Percentiles rank a stretch among this genome's conserved stretches.
phyloP scores from a whole-genome alignment of 2,113 vertebrate species.

The Arothron firmamentum region DNA sequence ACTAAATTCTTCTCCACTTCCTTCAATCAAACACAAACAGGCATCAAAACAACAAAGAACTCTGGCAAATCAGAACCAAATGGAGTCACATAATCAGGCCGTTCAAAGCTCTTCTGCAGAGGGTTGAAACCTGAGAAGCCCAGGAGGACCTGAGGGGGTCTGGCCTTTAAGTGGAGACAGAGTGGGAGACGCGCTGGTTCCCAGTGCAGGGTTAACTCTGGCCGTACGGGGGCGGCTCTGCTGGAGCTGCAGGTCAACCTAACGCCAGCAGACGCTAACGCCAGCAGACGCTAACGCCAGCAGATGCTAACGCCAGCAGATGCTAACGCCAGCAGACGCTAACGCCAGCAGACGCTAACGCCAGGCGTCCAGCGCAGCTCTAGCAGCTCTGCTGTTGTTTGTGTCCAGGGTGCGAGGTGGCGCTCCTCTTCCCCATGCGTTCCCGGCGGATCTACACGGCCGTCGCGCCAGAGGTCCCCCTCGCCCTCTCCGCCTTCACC shows the following conservation, averaged over 20 bases:
- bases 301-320: too few species aligned
- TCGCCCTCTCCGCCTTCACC: slow-evolving; percentile 79
- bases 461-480: slow-evolving; percentile 69
- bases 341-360: too few species aligned
- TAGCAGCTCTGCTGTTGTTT: neutral
- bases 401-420: slow-evolving; percentile 84
- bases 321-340: too few species aligned
- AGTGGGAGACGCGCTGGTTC: slow-evolving; percentile 4
- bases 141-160: slow-evolving; percentile 38
- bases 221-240: too few species aligned
- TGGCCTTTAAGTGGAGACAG: slow-evolving; percentile 6
- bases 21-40: slow-evolving; percentile 18
- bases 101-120: slow-evolving; percentile 21
- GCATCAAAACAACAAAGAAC: neutral
- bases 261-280: too few species aligned
- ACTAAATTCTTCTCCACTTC: slow-evolving; percentile 18
- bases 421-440: slow-evolving; percentile 91
- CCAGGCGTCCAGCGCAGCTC: too few species aligned
- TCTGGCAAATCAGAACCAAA: slow-evolving; percentile 56
- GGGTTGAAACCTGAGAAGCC: slow-evolving; percentile 56
- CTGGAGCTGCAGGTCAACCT: too few species aligned
- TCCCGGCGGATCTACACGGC: slow-evolving; percentile 86
- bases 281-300: too few species aligned
- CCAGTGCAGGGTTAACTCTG: too few species aligned
- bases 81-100: slow-evolving; percentile 29